Evolutionary conservation across 1,140 invertebrate species (phyloP).

Genomic region (Hycleus phaleratus): DNA sequence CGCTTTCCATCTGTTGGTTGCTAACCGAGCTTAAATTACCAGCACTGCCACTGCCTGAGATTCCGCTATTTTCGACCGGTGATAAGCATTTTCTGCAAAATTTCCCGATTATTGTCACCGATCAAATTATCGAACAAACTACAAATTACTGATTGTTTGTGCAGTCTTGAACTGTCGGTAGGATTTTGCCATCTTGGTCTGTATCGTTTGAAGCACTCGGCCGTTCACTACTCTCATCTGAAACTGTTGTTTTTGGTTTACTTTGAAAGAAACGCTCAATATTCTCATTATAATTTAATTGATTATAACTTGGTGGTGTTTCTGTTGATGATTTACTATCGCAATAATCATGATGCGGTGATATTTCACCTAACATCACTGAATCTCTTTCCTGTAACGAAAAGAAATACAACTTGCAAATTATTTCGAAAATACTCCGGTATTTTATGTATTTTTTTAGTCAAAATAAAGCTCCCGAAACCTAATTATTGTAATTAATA

Average conservation of each 20-base stretch:
- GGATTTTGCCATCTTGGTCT: slow-evolving; percentile 32
- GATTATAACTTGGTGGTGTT: slow-evolving; percentile 75
- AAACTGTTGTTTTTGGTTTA: slow-evolving; percentile 56
- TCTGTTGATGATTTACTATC: slow-evolving; percentile 76
- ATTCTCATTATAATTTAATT: slow-evolving; percentile 82
- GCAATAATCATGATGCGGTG: slow-evolving; percentile 72
- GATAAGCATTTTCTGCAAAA: slow-evolving; percentile 41
- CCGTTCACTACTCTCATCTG: slow-evolving; percentile 41
- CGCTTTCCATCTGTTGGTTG: slow-evolving; percentile 44
- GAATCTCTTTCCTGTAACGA: slow-evolving; percentile 65
- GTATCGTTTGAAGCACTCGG: slow-evolving; percentile 27
- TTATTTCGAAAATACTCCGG: no score
- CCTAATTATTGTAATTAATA: no score
- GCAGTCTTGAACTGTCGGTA: slow-evolving; percentile 21
- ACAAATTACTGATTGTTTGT: slow-evolving; percentile 31
- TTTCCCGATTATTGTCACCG: no score
- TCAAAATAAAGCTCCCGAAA: no score
- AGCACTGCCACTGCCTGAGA: slow-evolving; percentile 48
- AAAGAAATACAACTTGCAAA: slow-evolving; percentile 24
- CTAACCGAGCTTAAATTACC: slow-evolving; percentile 49
- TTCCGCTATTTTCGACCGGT: slow-evolving; percentile 44
- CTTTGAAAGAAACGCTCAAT: slow-evolving; percentile 79
- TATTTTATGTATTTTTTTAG: no score
- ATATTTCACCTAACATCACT: slow-evolving; percentile 77
- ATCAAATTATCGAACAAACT: not conserved